A percentile compares a stretch with the other conserved stretches of the same genome.
Conservation (phyloP, 2,888 invertebrate species). For the Bombyx huttoni region DNA sequence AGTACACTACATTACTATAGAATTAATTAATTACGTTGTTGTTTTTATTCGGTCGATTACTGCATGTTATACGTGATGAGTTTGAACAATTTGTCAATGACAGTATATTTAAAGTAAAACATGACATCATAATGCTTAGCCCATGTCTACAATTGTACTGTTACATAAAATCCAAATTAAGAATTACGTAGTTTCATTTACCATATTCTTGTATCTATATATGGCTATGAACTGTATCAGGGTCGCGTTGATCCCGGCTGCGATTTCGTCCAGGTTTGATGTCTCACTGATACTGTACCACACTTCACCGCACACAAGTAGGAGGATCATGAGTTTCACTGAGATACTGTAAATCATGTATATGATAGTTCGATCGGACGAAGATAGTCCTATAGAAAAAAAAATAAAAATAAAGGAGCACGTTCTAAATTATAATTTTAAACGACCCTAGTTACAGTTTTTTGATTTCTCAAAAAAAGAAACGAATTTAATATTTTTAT, state of each 20-base stretch:
- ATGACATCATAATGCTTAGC: not conserved
- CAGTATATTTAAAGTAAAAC: not conserved
- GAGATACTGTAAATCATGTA: slow-evolving; percentile 33
- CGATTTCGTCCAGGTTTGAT: slow-evolving; percentile 29
- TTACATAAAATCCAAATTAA: slow-evolving; percentile 2
- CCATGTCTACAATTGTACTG: not conserved
- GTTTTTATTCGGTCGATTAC: not conserved
- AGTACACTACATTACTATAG: not conserved
- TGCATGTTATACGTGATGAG: not conserved
- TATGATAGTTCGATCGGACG: slow-evolving; percentile 19
- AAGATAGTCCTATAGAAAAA: slow-evolving; percentile 25
- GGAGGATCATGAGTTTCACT: slow-evolving; percentile 24
- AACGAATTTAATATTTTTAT: too few species aligned
- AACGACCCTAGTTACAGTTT: too few species aligned
- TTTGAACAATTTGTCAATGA: not conserved
- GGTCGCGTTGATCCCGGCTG: slow-evolving; percentile 29
- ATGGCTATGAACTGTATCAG: slow-evolving; percentile 37
- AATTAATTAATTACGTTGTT: not conserved
- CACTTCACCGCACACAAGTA: slow-evolving; percentile 32
- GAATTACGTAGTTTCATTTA: slow-evolving; percentile 15
- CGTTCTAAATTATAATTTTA: too few species aligned
- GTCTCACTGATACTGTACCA: slow-evolving; percentile 30
- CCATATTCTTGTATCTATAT: slow-evolving; percentile 44
- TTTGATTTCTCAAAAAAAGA: too few species aligned
- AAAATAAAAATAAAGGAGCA: not conserved